These are phyloP conservation scores for Psittacula echo DNA, from an alignment of 2,797 vertebrate genomes.

Conservation along the genomic window DNA sequence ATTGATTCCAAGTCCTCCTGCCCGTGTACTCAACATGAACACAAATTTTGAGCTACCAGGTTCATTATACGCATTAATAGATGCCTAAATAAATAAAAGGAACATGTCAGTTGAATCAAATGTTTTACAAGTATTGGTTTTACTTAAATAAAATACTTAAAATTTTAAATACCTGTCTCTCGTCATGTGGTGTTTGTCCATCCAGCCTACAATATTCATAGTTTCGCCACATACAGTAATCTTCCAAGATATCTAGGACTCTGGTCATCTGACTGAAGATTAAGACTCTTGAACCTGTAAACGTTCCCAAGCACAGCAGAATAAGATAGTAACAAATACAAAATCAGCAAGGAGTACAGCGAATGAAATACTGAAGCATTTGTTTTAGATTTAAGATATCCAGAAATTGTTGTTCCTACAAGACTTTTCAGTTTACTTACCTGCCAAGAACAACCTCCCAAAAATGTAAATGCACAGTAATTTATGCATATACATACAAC, in stretches of 20 bases:
- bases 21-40: slow-evolving; percentile 98
- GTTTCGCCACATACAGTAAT: slow-evolving; percentile 99
- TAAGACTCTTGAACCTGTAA: slow-evolving; percentile 91
- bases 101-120: background rate
- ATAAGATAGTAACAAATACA: background rate
- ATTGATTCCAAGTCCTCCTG: slow-evolving; percentile 97
- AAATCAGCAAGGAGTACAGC: background rate
- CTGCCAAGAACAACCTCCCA: background rate
- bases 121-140: background rate
- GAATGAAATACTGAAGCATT: background rate
- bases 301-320: background rate
- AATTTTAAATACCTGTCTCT: slow-evolving; percentile 87
- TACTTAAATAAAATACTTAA: background rate
- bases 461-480: background rate
- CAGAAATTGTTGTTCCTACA: background rate
- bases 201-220: slow-evolving; percentile 95
- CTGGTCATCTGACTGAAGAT: slow-evolving; percentile 99
- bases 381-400: background rate
- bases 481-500: background rate
- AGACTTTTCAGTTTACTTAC: background rate
- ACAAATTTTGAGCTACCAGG: slow-evolving; percentile 94
- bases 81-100: slow-evolving; percentile 81
- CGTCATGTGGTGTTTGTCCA: slow-evolving; percentile 96
- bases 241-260: slow-evolving; percentile 97
- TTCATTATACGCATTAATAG: slow-evolving; percentile 94